Conservation (phyloP, 2,797 vertebrate species). For the Rhinella marina region DNA sequence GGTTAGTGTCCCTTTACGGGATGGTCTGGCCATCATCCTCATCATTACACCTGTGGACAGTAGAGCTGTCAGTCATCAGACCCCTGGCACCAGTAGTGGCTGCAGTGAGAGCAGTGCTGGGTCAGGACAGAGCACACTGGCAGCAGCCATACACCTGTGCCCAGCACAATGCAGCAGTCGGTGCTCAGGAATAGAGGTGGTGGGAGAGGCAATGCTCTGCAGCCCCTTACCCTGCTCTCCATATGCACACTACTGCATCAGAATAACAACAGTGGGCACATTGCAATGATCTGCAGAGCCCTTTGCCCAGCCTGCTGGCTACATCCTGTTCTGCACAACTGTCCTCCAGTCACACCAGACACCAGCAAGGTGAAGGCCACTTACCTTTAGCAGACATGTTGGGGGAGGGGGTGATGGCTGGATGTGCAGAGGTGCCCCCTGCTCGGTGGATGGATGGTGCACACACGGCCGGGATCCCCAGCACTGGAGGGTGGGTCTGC, state of each 20-base stretch:
- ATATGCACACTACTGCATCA: slow-evolving; percentile 10
- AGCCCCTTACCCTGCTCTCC: too few relatives aligned
- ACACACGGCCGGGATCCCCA: slow-evolving; percentile 12
- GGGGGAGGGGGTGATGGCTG: not conserved
- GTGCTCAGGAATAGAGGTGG: not conserved
- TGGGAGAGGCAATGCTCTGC: not conserved
- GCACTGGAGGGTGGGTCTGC: slow-evolving; percentile 24
- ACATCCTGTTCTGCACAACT: not conserved
- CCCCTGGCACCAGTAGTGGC: too few relatives aligned
- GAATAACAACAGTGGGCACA: not conserved
- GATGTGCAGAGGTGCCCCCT: not conserved
- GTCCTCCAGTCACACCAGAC: not conserved
- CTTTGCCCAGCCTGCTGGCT: not conserved
- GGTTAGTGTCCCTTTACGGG: not conserved
- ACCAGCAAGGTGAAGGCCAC: not conserved
- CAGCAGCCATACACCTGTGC: too few relatives aligned
- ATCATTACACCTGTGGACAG: not conserved
- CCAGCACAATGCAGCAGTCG: not conserved
- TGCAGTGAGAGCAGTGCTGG: too few relatives aligned
- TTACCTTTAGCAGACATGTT: slow-evolving; percentile 47
- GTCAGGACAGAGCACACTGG: too few relatives aligned
- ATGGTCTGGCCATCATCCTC: not conserved
- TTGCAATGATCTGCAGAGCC: slow-evolving; percentile 8
- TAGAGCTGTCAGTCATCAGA: not conserved
- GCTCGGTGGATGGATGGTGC: not conserved